phyloP scores from a whole-genome alignment of 1,140 invertebrate genomes.

The Lepidostoma basale region DNA sequence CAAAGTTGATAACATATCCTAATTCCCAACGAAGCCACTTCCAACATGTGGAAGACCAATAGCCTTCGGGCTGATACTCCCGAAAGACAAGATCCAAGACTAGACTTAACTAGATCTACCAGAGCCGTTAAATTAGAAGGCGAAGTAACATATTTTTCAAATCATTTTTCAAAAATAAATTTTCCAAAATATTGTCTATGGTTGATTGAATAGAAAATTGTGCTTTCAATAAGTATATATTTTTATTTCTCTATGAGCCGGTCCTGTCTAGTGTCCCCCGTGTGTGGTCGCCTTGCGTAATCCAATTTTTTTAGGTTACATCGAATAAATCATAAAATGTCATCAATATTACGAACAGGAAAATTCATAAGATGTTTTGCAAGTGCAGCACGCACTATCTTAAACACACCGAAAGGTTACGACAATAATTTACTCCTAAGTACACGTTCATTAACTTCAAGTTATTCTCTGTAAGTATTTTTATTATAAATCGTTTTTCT shows the following conservation, averaged over 20 bases:
- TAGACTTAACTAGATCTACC: no score
- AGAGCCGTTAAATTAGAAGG: no score
- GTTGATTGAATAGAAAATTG: no score
- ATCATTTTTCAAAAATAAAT: no score
- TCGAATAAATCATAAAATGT: conserved; percentile 15
- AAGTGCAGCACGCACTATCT: conserved; percentile 7
- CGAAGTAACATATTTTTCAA: no score
- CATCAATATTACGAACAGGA: conserved; percentile 22
- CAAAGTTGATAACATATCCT: no score
- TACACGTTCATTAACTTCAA: conserved; percentile 21
- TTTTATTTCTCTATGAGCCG: conserved; percentile 27
- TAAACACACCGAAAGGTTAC: conserved; percentile 12
- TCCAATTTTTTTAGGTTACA: conserved; percentile 26
- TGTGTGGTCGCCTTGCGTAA: conserved; percentile 27
- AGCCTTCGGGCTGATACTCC: no score
- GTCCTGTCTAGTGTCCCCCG: neutral
- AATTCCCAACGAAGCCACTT: no score
- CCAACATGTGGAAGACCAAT: no score
- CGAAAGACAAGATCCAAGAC: no score
- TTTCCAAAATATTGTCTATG: no score
- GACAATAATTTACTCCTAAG: conserved; percentile 26
- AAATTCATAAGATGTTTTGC: conserved; percentile 30
- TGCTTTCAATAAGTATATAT: no score
- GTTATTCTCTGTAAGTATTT: conserved; percentile 23
- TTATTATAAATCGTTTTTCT: neutral